These are phyloP conservation scores for Hydrozoanthus gracilis DNA, from an alignment of 92 coral and sea anemone genomes.

Conservation along the genomic window DNA sequence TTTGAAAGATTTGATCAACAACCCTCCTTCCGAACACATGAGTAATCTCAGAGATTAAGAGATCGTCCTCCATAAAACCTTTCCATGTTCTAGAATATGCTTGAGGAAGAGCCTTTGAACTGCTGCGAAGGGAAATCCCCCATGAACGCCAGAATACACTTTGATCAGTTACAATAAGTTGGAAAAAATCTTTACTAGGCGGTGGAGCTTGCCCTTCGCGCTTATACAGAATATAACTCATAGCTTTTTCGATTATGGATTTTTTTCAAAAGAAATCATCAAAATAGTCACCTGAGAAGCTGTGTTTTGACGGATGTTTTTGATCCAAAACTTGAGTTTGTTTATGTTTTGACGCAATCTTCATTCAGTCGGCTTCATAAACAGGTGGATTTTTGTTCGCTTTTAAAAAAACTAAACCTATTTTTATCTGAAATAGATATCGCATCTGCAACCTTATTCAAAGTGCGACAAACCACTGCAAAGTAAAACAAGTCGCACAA, in stretches of 20 bases:
- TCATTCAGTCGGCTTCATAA: too few species aligned
- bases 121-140: conserved; percentile 52
- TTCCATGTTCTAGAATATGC: conserved; percentile 52
- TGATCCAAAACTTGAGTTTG: background rate
- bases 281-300: background rate
- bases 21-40: conserved; percentile 61
- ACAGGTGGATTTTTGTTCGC: too few species aligned
- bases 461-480: too few species aligned
- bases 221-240: conserved; percentile 50
- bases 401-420: too few species aligned
- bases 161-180: conserved; percentile 49
- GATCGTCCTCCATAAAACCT: conserved; percentile 51
- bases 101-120: conserved; percentile 51
- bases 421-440: too few species aligned
- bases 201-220: conserved; percentile 62
- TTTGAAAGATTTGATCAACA: conserved; percentile 43
- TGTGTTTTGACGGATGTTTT: background rate
- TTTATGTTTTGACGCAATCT: too few species aligned
- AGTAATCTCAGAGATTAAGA: conserved; percentile 52
- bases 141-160: conserved; percentile 57
- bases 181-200: conserved; percentile 64
- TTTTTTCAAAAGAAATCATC: background rate
- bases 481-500: too few species aligned
- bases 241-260: background rate
- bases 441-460: too few species aligned